Percentiles rank a stretch among this genome's conserved stretches.
Conservation (phyloP, 2,797 vertebrate species). For the Triplophysa bombifrons region DNA sequence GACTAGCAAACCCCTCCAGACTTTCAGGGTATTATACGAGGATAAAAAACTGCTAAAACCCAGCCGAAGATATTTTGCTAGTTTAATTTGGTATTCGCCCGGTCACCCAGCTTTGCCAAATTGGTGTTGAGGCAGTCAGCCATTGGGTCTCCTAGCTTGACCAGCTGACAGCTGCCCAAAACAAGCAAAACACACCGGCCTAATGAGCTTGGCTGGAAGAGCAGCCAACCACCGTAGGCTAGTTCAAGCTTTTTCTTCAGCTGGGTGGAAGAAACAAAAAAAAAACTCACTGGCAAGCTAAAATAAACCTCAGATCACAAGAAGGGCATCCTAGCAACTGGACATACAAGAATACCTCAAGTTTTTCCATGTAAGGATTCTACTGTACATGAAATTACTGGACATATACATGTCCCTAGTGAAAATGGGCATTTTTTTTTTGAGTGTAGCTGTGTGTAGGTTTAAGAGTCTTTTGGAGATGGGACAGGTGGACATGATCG, state of each 20-base stretch:
- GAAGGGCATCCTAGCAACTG: background rate
- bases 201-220: background rate
- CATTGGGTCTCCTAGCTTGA: slow-evolving; percentile 1
- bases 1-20: background rate
- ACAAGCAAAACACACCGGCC: background rate
- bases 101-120: background rate
- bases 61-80: background rate
- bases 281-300: background rate
- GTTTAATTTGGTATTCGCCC: background rate
- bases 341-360: background rate
- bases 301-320: background rate
- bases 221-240: background rate
- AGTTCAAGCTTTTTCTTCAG: background rate
- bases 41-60: background rate
- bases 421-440: background rate
- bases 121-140: background rate
- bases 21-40: background rate
- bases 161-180: background rate
- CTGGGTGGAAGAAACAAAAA: background rate
- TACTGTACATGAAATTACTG: background rate
- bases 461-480: background rate
- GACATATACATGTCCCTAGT: background rate
- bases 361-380: background rate
- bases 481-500: no score
- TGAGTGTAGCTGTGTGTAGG: background rate